phyloP scores from a whole-genome alignment of 2,888 invertebrate species.

The Acrobasis suavella region DNA sequence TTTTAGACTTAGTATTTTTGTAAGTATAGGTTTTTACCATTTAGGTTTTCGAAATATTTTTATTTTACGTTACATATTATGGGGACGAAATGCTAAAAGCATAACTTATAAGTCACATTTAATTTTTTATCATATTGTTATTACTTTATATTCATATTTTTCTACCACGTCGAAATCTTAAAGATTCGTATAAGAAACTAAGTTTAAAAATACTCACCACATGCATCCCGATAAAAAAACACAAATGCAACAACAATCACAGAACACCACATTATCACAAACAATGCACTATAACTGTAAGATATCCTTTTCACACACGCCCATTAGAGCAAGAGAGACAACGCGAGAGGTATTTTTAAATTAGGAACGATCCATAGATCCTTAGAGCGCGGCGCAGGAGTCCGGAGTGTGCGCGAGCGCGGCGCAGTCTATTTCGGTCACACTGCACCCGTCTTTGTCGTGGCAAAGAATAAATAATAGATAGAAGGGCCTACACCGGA shows the following conservation, averaged over 20 bases:
- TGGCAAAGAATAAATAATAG: slow-evolving; percentile 53
- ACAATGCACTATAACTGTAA: slow-evolving; percentile 27
- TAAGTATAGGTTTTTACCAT: too few species aligned
- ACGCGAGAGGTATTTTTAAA: slow-evolving; percentile 39
- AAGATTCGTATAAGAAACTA: neutral
- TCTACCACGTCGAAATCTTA: too few species aligned
- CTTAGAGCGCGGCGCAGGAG: slow-evolving; percentile 59
- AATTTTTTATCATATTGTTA: too few species aligned
- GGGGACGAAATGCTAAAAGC: too few species aligned
- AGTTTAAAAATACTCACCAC: slow-evolving; percentile 39
- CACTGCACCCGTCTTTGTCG: slow-evolving; percentile 64
- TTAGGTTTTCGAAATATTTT: too few species aligned
- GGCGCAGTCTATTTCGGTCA: slow-evolving; percentile 72
- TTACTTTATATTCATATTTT: too few species aligned
- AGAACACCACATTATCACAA: slow-evolving; percentile 42
- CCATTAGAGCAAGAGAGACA: slow-evolving; percentile 29
- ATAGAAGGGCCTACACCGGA: slow-evolving; percentile 24
- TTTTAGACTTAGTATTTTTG: too few species aligned
- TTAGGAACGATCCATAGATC: slow-evolving; percentile 54
- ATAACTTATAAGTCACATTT: too few species aligned
- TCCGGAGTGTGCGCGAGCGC: slow-evolving; percentile 55
- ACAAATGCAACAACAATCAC: slow-evolving; percentile 38
- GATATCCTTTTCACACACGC: slow-evolving; percentile 39
- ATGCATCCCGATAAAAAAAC: slow-evolving; percentile 34
- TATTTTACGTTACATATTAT: too few species aligned